Base-by-base conservation (phyloP, 2,113 vertebrate genomes). In the Syngnathus scovelli region DNA sequence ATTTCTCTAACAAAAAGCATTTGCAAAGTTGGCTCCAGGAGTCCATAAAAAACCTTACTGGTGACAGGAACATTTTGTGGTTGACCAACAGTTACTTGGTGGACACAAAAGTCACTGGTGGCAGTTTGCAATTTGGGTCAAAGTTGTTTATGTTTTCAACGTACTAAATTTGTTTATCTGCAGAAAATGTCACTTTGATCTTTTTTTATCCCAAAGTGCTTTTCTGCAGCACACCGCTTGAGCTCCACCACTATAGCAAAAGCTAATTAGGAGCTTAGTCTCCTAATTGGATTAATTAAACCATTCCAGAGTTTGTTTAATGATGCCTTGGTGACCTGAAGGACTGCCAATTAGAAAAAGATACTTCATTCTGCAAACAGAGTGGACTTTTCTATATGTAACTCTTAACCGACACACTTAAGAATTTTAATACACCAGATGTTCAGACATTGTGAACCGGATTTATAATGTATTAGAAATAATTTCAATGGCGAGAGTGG, bases 221-320 rank as follows among this genome's bases (percentile, higher is more conserved):
- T 58, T 71, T 33, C 27, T 73, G 69, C 39, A 61, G 48, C 49
- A 64, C n/a, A 37, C 43, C 43, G 62, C 75, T 78, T 65, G 55
- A 66, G 71, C 66, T 81, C 69, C 59, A 75, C 63, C 70, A 62
- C 79, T 67, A 27, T 27, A 75, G 64, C 66, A 58, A 78, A 86
- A 83, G 74, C 83, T 76, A 84, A 23, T 43, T 16, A 62, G 76
- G 64, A 83, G 13, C 27, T 36, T 36, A 83, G 78, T 79, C 74
- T 80, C 38, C 72, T 89, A 83, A 86, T 81, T 74, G 87, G 85
- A 89, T 89, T 79, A 85, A 88, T 87, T 86, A 87, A 83, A 70
- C 6, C 43, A 63, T 68, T 72, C 74, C 69, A 78, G 74, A 80
- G 83, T 88, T 83, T 74, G 72, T 82, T 84, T 86, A 85, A 89